Conservation (phyloP, 2,888 invertebrate genomes). For the Drosophila leonis region DNA sequence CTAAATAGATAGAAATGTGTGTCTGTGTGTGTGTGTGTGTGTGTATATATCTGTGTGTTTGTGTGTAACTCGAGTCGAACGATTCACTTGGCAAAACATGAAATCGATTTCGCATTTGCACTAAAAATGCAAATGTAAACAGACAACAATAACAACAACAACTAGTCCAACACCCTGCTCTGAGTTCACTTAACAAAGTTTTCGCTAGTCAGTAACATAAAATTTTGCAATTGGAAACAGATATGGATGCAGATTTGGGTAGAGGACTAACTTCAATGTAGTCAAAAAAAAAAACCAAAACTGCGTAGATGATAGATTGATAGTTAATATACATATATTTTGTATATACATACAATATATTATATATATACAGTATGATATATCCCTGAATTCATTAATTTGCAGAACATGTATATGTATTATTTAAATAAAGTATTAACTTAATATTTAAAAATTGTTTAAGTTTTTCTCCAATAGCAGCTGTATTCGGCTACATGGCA, state of each 20-base stretch:
- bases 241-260: slow-evolving; percentile 12
- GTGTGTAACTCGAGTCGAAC: slow-evolving; percentile 21
- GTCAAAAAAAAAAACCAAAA: background rate
- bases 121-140: slow-evolving; percentile 66
- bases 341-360: too few species aligned
- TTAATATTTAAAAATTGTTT: too few species aligned
- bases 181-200: slow-evolving; percentile 45
- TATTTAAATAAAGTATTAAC: too few species aligned
- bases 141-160: slow-evolving; percentile 18
- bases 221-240: slow-evolving; percentile 20
- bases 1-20: slow-evolving; percentile 18
- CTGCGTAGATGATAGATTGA: background rate
- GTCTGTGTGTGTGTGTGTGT: slow-evolving; percentile 8
- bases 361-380: background rate
- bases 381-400: too few species aligned
- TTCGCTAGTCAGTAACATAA: slow-evolving; percentile 23
- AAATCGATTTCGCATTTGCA: slow-evolving; percentile 67
- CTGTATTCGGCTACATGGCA: too few species aligned
- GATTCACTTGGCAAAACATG: slow-evolving; percentile 42
- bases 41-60: background rate
- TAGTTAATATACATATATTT: background rate
- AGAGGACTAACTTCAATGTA: background rate
- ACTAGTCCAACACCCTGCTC: background rate
- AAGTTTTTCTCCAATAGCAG: too few species aligned
- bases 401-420: background rate